Evolutionary conservation across 2,888 invertebrate species (phyloP).

Genomic region (Pristionchus mayeri): DNA sequence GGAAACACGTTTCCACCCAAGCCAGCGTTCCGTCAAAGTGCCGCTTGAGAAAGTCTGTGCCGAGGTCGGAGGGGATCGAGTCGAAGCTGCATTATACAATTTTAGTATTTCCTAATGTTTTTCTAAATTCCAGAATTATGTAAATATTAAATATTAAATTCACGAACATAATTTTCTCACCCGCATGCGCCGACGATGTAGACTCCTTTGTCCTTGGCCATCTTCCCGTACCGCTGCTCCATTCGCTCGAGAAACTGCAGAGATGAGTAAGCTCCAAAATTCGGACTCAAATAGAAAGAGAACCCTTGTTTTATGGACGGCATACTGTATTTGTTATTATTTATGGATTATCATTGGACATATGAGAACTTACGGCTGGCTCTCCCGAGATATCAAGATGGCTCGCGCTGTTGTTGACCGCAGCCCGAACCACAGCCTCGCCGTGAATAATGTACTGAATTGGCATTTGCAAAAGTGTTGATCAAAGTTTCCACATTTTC

Average conservation of each 20-base stretch:
- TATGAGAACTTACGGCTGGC: slow-evolving; percentile 80
- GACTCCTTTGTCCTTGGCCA: slow-evolving; percentile 80
- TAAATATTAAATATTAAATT: too few relatives aligned
- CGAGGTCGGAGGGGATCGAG: slow-evolving; percentile 92
- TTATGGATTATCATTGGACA: too few relatives aligned
- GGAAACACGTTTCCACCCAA: slow-evolving; percentile 73
- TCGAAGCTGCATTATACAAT: slow-evolving; percentile 81
- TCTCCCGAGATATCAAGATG: slow-evolving; percentile 95
- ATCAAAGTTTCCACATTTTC: neutral
- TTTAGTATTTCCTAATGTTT: neutral
- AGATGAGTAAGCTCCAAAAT: too few relatives aligned
- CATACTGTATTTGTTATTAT: neutral
- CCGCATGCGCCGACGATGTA: slow-evolving; percentile 93
- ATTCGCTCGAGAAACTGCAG: slow-evolving; percentile 86
- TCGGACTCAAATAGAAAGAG: too few relatives aligned
- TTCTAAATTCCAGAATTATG: too few relatives aligned
- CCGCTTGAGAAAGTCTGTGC: slow-evolving; percentile 85
- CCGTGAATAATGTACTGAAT: slow-evolving; percentile 84
- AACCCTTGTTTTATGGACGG: neutral
- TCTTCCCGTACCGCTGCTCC: slow-evolving; percentile 86
- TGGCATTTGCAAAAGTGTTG: neutral
- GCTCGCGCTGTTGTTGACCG: slow-evolving; percentile 86
- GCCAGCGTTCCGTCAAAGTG: slow-evolving; percentile 83
- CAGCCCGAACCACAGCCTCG: slow-evolving; percentile 90
- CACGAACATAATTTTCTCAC: neutral